A percentile compares a stretch with the other conserved stretches of the same genome.
These are phyloP conservation scores for Meriones psammophilus DNA, from an alignment of 2,797 vertebrate species.

Conservation along the genomic window DNA sequence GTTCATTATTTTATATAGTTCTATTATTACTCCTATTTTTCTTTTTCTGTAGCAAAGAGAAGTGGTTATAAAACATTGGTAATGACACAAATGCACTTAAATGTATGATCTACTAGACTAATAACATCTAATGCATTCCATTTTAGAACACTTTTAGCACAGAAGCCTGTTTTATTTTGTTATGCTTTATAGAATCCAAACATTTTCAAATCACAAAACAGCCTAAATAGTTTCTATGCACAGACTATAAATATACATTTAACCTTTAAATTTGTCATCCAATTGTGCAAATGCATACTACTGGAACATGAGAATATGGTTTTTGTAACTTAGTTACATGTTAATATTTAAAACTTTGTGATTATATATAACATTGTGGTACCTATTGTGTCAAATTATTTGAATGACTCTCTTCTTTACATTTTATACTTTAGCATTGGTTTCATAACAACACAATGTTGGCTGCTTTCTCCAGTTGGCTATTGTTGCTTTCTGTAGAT, in stretches of 20 bases:
- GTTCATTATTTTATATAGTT: slow-evolving; percentile 19
- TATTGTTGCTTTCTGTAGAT: background rate
- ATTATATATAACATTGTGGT: background rate
- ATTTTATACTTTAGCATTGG: background rate
- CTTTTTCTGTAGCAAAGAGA: slow-evolving; percentile 44
- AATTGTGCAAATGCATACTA: background rate
- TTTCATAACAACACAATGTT: background rate
- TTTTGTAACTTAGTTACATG: slow-evolving; percentile 10
- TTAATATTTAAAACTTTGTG: background rate
- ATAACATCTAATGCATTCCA: background rate
- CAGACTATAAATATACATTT: background rate
- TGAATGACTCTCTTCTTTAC: background rate
- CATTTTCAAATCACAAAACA: background rate
- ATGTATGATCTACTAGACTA: background rate
- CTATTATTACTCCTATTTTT: slow-evolving; percentile 30
- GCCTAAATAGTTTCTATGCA: background rate
- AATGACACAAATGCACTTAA: slow-evolving; percentile 61
- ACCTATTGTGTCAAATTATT: background rate
- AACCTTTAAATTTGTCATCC: background rate
- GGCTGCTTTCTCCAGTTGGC: background rate
- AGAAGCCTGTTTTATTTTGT: background rate
- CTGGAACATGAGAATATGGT: background rate
- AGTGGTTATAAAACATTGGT: background rate
- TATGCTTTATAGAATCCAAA: background rate
- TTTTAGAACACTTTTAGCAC: slow-evolving; percentile 23